Evolutionary conservation across 2,797 vertebrate species (phyloP).

Genomic region (Spea hammondii): DNA sequence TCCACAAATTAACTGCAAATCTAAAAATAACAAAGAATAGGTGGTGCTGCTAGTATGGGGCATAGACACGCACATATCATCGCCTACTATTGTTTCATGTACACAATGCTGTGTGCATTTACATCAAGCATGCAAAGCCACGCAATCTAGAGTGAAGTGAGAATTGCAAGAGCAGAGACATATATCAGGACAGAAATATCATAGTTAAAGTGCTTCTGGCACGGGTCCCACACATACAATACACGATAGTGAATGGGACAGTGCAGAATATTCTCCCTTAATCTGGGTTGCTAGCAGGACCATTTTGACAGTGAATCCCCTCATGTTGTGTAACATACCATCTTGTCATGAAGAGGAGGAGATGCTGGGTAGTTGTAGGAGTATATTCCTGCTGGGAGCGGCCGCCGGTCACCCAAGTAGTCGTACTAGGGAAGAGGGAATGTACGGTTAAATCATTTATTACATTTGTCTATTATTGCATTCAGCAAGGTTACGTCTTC

Average conservation of each 20-base stretch:
- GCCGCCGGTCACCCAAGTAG: conserved; percentile 85
- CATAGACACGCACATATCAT: no score
- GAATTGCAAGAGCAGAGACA: neutral
- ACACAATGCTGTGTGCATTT: neutral
- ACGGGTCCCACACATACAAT: neutral
- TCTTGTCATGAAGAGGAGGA: conserved; percentile 86
- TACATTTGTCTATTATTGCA: neutral
- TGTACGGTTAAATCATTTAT: conserved; percentile 1
- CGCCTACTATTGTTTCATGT: neutral
- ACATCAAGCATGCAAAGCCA: neutral
- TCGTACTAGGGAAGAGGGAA: conserved; percentile 80
- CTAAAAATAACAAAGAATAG: no score
- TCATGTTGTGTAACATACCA: conserved; percentile 74
- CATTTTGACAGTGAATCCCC: neutral
- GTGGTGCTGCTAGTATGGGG: no score
- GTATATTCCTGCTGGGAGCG: conserved; percentile 80
- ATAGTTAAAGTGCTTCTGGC: neutral
- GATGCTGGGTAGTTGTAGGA: conserved; percentile 88
- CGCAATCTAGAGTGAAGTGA: neutral
- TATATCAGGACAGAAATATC: conserved; percentile 2
- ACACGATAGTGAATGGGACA: neutral
- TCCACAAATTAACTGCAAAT: no score
- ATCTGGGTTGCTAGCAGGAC: no score
- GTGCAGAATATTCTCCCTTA: neutral
- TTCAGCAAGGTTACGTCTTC: neutral